Evolutionary conservation across 2,888 invertebrate genomes (phyloP), one percentile per base, ranked within the genome.

Genomic region (Xylophagus ater): DNA sequence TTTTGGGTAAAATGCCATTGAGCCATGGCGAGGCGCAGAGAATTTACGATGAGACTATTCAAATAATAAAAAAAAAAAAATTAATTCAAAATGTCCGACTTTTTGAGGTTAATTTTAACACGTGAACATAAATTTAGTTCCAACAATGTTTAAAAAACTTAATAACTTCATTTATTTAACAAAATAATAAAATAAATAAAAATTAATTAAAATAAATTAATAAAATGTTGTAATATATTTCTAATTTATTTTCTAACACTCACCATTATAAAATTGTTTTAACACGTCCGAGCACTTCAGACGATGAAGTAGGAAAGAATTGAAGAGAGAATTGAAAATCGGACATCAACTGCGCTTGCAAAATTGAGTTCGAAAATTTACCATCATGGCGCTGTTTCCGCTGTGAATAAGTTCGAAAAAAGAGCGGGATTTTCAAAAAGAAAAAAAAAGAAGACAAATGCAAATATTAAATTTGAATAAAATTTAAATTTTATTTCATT

Each of bases 1-100:
- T 72, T 96, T 97, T 59, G 98, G 98, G 70, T 96, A 87, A 78
- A 98, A 99, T 55, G 96, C 97, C 89, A 98, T 93, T 40, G 96
- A 97, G 57, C 98, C 98, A 79, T 98, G 98, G 55, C 98, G 88
- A 55, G 98, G 98, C 30, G 97, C 97, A 62, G 94, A 96, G 70
- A 98, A 99, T 68, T 99, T 98, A 65, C 98, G 82, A 73, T 98
- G 98, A 71, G 97, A 97, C 98, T 97, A 34, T 40, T 34, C 14
- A 36, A 14, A 8, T 37, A 34, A 33, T 23, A 36, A 18, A 15
- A n/a, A 21, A 15, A 41, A 8, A 28, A 28, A 26, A 32, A 36
- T 35, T 32, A 30, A 32, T n/a, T 2, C 5, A 21, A 21, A 21
- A 21, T 21, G 9, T 24, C n/a, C 9, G 4, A 4, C n/a, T 24